Base-by-base conservation (phyloP, 2,113 vertebrate genomes). In the Uria aalge region DNA sequence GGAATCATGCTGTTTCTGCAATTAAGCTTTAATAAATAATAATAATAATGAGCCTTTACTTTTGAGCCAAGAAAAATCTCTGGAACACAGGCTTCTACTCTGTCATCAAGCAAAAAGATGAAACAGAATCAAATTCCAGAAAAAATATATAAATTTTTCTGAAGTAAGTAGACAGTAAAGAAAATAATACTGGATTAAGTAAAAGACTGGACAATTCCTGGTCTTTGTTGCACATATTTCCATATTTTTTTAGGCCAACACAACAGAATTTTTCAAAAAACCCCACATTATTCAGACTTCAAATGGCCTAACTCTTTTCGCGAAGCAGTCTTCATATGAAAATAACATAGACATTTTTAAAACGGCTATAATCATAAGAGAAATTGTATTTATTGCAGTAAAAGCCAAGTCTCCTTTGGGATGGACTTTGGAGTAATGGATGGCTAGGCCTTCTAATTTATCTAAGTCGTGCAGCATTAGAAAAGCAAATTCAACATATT, bases 401-500 rank as follows among this genome's bases (percentile, higher is more conserved):
- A 60, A 91, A 95, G 94, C 50, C 24, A 3, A 26, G 69, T 68
- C 34, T 92, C 85, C 76, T 69, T 92, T 93, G 91, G 92, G 92
- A 91, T 57, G 92, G 56, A 45, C 83, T 75, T 75, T 41, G 73
- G 62, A 74, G 78, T 87, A 93, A 91, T 72, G 74, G 78, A 88
- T 95, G 89, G 84, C 40, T 82, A 68, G 43, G 69, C 83, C 94
- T 94, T 88, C 87, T 94, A 95, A 90, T 96, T 95, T 94, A 82
- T 91, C 75, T 97, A 94, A 94, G 93, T 92, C 73, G 11, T 76
- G 66, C 90, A 89, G 90, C 82, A 94, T 91, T 94, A 91, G 86
- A 86, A 96, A 96, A 96, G 94, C 91, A 96, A 97, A 96, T 90
- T 72, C 67, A 92, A 87, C 93, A 84, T 94, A 92, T 97, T 97